Evolutionary conservation across 1,140 invertebrate species (phyloP), one percentile per base, ranked within the genome.

Genomic region (Holotrichia oblita): DNA sequence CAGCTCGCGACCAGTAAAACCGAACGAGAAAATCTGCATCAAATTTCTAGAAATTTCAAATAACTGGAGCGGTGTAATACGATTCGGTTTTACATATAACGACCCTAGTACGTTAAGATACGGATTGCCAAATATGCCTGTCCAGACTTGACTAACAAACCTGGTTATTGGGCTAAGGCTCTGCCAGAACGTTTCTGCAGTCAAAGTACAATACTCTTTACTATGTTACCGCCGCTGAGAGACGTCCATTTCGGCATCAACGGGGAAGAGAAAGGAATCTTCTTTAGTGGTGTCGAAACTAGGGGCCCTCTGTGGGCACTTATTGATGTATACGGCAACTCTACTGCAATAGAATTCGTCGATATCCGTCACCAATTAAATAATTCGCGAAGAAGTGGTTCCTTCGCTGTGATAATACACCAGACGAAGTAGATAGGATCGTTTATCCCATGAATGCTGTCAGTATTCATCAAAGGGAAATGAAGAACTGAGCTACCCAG

Each of bases 151-250:
- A 99, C 98, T n/a, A 98, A 97, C 87, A 97, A 97, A 84, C 94
- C 95, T 0, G 97, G 98, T 0, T 97, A 97, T 88, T 99, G 97
- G 97, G 98, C 97, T 0, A 99, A 99, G 87, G 98, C 98, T 2
- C 88, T 99, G 40, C 93, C 94, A 41, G 98, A 99, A 88, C 89
- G 96, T 77, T 96, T 96, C 86, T 97, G 96, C 81, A 94, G 95
- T 79, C 92, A 93, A 81, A 95, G 96, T 83, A 93, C 94, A 77
- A 90, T 98, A 55, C 87, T 99, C 0, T 94, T 85, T 99, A 97
- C 86, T 98, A 97, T 87, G 95, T 98, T 6, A 98, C 93, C 40
- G 91, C 92, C 0, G 91, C 93, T 12, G 98, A n/a, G 98, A 4
- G 97, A 99, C 86, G 96, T 99, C 0, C 93, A 97, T 86, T 99